Evolutionary conservation across 1,140 invertebrate genomes (phyloP).

Genomic region (Drosophila fuyamai): DNA sequence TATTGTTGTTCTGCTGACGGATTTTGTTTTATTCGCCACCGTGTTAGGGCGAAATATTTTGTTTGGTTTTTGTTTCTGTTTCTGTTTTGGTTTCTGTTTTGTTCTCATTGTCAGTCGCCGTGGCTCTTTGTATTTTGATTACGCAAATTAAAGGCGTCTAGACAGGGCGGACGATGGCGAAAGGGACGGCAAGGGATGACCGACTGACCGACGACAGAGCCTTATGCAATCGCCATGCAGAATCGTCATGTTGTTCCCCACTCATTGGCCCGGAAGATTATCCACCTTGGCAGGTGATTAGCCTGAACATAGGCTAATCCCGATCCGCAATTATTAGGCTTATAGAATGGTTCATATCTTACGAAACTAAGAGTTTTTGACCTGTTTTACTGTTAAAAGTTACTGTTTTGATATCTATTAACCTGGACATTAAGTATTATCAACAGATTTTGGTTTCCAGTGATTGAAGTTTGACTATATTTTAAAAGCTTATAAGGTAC

Average conservation of each 20-base stretch:
- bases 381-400: too few species aligned
- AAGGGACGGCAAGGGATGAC: slow-evolving; percentile 10
- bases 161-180: slow-evolving; percentile 36
- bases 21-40: slow-evolving; percentile 42
- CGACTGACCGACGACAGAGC: slow-evolving; percentile 23
- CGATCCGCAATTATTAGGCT: too few species aligned
- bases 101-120: slow-evolving; percentile 74
- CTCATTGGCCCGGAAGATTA: neutral
- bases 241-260: slow-evolving; percentile 1
- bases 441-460: too few species aligned
- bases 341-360: too few species aligned
- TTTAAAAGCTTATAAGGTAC: too few species aligned
- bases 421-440: too few species aligned
- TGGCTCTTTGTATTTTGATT: slow-evolving; percentile 75
- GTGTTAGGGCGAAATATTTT: slow-evolving; percentile 51
- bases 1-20: slow-evolving; percentile 46
- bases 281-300: neutral
- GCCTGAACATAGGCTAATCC: too few species aligned
- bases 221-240: slow-evolving; percentile 27
- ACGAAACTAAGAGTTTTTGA: too few species aligned
- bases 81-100: slow-evolving; percentile 54
- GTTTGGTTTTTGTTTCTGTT: slow-evolving; percentile 23
- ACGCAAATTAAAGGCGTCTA: slow-evolving; percentile 80
- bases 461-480: too few species aligned
- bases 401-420: too few species aligned